Evolutionary conservation across 2,888 invertebrate species (phyloP).

Genomic region (Sarcophaga rosellei): DNA sequence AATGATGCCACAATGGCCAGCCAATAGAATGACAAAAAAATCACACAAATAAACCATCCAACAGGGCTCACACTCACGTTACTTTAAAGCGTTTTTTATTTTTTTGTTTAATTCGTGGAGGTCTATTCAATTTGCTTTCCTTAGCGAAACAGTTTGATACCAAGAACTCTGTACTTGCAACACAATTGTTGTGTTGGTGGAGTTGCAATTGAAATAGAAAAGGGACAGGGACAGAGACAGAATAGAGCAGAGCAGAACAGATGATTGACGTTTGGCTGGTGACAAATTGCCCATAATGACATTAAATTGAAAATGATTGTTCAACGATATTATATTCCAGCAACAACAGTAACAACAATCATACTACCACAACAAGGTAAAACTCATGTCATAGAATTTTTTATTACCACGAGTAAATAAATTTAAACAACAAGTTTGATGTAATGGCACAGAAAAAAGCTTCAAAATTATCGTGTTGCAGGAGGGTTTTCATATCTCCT

Average conservation of each 20-base stretch:
- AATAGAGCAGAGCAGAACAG: not conserved
- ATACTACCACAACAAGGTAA: not conserved
- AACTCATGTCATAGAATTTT: not conserved
- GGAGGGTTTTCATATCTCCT: not conserved
- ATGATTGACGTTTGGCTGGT: constrained; percentile 71
- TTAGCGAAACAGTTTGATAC: not conserved
- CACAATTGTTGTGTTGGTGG: not conserved
- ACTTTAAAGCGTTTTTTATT: not conserved
- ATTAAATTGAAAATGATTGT: constrained; percentile 80
- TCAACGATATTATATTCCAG: constrained; percentile 59
- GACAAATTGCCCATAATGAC: constrained; percentile 81
- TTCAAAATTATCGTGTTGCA: not conserved
- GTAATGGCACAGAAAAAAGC: too few species aligned
- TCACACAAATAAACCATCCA: constrained; percentile 2
- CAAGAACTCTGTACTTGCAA: not conserved
- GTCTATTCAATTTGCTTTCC: not conserved
- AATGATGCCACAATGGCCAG: constrained; percentile 65
- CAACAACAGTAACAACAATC: not conserved
- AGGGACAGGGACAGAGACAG: not conserved
- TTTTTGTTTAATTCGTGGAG: not conserved
- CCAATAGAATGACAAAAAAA: constrained; percentile 28
- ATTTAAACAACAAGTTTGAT: not conserved
- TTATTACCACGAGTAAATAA: not conserved
- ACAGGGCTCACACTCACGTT: not conserved
- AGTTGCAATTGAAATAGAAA: constrained; percentile 8